Base-by-base conservation (phyloP, 2,797 vertebrate species). In the Myoxocephalus aenaeus region DNA sequence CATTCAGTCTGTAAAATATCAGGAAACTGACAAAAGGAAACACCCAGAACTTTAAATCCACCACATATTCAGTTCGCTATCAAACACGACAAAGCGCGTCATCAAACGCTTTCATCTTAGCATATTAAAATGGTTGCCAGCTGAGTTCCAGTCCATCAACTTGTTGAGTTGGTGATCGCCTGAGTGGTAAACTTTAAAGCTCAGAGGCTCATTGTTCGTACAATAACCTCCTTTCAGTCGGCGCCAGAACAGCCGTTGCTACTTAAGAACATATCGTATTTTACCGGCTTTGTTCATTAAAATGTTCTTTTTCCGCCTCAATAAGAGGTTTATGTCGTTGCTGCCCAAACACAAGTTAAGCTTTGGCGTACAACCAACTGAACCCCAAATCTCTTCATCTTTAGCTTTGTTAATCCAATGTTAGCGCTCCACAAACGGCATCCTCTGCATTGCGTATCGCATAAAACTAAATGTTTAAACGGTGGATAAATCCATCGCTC, bases 401-500 rank as follows among this genome's bases (percentile, higher is more conserved):
- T 14, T 13, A 42, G 40, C 22, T 32, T 51, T 70, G 61, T 0
- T 48, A 25, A 51, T 58, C 34, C 7, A n/a, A 34, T n/a, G 29
- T 65, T 29, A 8, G 15, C 7, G 1, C 12, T 48, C 15, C 22
- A 25, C 32, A 53, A 27, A 3, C 38, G 61, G 10, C 11, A 5
- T 42, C 17, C 32, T 18, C 17, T 25, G 11, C 40, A 32, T 4
- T 56, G 7, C 12, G 5, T 20, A 32, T 3, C 1, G 2, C n/a
- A 57, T 32, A 0, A 65, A 56, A 51, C 42, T 25, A 71, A 71
- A 15, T 51, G 5, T 81, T 63, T 46, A 25, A 58, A n/a, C 25
- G 46, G 12, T 13, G 14, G 17, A 34, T 74, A 59, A 69, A 71
- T 66, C 70, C 65, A 54, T 69, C 40, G 46, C n/a, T 15, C 6